Base-by-base conservation (phyloP, 2,888 invertebrate species). In the Drosophila formosana region DNA sequence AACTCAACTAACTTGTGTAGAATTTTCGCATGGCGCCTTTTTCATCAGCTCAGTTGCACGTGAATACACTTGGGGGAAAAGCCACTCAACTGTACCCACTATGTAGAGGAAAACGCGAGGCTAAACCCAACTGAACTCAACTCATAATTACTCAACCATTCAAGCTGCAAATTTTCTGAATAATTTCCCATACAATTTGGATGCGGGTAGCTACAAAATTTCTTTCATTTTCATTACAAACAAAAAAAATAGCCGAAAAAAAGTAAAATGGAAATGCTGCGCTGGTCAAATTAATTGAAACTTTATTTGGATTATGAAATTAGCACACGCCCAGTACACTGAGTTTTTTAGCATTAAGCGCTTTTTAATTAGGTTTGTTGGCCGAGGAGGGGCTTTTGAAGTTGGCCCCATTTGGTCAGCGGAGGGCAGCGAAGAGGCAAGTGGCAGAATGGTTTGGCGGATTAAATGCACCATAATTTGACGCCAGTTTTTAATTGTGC, bases 231-330 rank as follows among this genome's bases (percentile, higher is more conserved):
- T 37, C 18, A 57, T 51, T 32, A 28, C n/a, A 7, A 30, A 2
- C 30, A 30, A 55, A 52, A 71, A 55, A 60, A 58, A 47, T 8
- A 28, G 46, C 26, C 49, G 11, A 23, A 39, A 60, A 50, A 43
- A 50, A 49, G 39, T 34, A 66, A 50, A 63, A 60, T 51, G 51
- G 13, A 75, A 80, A 72, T 70, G 76, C 66, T 68, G 67, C 49
- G 67, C 73, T 78, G 78, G 65, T 63, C 71, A 81, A 87, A 83
- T 84, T 84, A 87, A 80, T 87, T 87, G 88, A 82, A 88, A 89
- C 86, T 87, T 89, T 89, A 84, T 89, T 87, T 85, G 89, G 85
- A 85, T 87, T 87, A 87, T 87, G 75, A 77, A 87, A 88, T 87
- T 87, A 89, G 82, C 86, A 82, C 85, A 82, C 72, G 82, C 61